phyloP scores from a whole-genome alignment of 2,113 vertebrate genomes.

The Dasyurus viverrinus region DNA sequence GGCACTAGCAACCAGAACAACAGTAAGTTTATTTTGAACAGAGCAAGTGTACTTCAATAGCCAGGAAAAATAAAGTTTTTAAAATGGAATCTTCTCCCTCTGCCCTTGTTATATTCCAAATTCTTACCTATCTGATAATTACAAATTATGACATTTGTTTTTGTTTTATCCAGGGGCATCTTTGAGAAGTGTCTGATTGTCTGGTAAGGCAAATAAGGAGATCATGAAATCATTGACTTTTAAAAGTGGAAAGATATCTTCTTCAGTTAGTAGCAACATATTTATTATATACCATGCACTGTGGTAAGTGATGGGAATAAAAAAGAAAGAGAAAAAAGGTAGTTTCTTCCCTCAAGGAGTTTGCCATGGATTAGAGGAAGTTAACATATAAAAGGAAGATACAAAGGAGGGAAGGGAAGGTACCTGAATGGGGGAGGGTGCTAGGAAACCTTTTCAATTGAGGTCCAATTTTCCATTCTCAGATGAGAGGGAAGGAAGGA shows the following conservation, averaged over 20 bases:
- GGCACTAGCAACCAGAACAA: conserved; percentile 54
- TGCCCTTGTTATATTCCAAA: conserved; percentile 22
- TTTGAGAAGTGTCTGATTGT: background rate
- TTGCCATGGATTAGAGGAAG: background rate
- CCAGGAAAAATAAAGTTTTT: conserved; percentile 61
- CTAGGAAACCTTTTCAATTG: background rate
- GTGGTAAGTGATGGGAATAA: background rate
- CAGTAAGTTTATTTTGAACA: conserved; percentile 67
- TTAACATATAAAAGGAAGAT: too few species aligned
- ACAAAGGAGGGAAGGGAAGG: background rate
- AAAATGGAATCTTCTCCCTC: conserved; percentile 7
- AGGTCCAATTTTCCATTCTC: background rate
- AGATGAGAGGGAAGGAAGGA: background rate
- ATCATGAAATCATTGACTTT: background rate
- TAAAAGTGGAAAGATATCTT: background rate
- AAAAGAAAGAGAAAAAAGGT: background rate
- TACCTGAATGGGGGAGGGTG: background rate
- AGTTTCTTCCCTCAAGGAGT: background rate
- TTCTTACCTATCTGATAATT: background rate
- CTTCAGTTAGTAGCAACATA: background rate
- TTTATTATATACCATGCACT: background rate
- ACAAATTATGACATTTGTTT: conserved; percentile 5
- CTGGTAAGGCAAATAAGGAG: background rate
- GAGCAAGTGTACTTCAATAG: conserved; percentile 36
- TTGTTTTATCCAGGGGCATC: background rate